A percentile compares a stretch with the other conserved stretches of the same genome.
phyloP scores from a whole-genome alignment of 2,888 invertebrate genomes.

The Drosophila pseudotalamancana region DNA sequence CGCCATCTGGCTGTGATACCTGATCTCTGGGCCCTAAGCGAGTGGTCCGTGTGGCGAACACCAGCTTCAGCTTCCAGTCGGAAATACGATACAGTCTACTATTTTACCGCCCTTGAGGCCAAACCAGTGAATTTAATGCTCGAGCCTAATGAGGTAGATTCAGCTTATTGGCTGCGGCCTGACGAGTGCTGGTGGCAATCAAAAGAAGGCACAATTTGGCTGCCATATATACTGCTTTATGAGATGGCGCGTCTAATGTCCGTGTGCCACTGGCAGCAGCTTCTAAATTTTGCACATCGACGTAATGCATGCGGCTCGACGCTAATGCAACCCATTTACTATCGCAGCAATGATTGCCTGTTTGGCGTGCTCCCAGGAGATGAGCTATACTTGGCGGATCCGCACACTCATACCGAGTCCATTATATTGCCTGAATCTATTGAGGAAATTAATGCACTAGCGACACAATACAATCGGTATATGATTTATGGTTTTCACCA shows the following conservation, averaged over 20 bases:
- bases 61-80: conserved; percentile 84
- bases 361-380: conserved; percentile 87
- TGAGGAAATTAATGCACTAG: conserved; percentile 72
- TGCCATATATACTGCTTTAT: conserved; percentile 91
- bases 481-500: conserved; percentile 59
- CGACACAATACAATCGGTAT: conserved; percentile 79
- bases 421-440: conserved; percentile 65
- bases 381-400: conserved; percentile 84
- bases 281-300: conserved; percentile 86
- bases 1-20: conserved; percentile 89
- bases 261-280: conserved; percentile 85
- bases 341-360: conserved; percentile 86
- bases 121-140: conserved; percentile 56
- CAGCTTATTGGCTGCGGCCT: conserved; percentile 58
- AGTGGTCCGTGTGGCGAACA: conserved; percentile 95
- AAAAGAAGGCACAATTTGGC: conserved; percentile 64
- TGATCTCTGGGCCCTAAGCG: conserved; percentile 91
- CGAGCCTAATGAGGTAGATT: conserved; percentile 69
- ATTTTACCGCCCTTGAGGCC: conserved; percentile 57
- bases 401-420: conserved; percentile 66
- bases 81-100: conserved; percentile 75
- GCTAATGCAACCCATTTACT: conserved; percentile 85
- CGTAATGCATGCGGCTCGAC: conserved; percentile 86
- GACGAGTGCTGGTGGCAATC: conserved; percentile 53
- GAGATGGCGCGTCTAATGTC: conserved; percentile 88